Evolutionary conservation across 2,113 vertebrate species (phyloP).

Genomic region (Notechis scutatus): DNA sequence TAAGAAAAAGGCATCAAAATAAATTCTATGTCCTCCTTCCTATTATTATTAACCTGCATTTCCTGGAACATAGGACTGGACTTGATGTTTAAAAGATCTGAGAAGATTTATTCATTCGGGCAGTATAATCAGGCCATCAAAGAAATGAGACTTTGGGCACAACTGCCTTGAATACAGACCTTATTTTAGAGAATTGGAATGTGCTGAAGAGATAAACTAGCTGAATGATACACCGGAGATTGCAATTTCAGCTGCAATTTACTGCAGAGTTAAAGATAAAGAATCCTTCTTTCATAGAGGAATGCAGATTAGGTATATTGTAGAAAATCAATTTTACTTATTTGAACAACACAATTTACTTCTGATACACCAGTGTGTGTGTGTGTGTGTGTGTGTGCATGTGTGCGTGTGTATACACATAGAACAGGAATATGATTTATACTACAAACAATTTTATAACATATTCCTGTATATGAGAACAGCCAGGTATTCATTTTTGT

Average conservation of each 20-base stretch:
- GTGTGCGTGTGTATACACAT: background rate
- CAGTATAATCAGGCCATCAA: slow-evolving; percentile 27
- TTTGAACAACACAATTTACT: slow-evolving; percentile 21
- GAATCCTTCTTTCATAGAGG: slow-evolving; percentile 1
- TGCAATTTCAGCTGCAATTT: slow-evolving; percentile 32
- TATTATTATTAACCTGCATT: background rate
- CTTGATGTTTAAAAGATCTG: slow-evolving; percentile 16
- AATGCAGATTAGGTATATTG: background rate
- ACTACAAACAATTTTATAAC: slow-evolving; percentile 18
- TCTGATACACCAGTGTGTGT: slow-evolving; percentile 28
- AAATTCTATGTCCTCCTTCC: background rate
- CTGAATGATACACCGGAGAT: slow-evolving; percentile 11
- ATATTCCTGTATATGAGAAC: slow-evolving; percentile 4
- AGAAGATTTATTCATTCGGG: slow-evolving; percentile 26
- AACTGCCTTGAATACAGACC: slow-evolving; percentile 16
- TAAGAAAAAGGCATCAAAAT: background rate
- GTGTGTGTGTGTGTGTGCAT: too few species aligned
- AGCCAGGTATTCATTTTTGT: slow-evolving; percentile 1
- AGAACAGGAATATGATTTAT: slow-evolving; percentile 4
- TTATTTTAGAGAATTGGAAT: slow-evolving; percentile 22
- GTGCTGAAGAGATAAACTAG: background rate
- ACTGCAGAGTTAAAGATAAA: slow-evolving; percentile 20
- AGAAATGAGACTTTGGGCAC: slow-evolving; percentile 14
- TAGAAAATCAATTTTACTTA: slow-evolving; percentile 39
- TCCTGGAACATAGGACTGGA: slow-evolving; percentile 2